Conservation (phyloP, 2,113 vertebrate species). For the Suncus etruscus region DNA sequence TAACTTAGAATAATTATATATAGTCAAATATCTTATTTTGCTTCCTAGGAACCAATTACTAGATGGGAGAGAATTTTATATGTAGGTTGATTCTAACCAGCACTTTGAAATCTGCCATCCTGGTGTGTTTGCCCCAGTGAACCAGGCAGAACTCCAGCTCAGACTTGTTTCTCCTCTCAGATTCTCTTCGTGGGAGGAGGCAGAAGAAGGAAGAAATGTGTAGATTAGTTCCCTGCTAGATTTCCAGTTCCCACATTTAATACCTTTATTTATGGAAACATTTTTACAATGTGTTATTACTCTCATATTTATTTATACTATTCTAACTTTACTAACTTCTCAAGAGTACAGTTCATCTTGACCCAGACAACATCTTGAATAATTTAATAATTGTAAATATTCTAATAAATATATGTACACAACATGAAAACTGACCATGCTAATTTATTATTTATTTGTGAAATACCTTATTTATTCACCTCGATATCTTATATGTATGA, state of each 20-base stretch:
- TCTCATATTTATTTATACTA: background rate
- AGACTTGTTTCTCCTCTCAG: background rate
- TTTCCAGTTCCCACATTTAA: background rate
- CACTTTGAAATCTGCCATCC: background rate
- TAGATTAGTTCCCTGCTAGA: background rate
- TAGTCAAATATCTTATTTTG: background rate
- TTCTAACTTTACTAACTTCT: background rate
- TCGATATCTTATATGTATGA: background rate
- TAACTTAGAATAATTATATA: background rate
- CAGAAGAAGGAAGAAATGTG: background rate
- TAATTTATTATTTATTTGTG: background rate
- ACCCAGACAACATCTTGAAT: background rate
- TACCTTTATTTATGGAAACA: conserved; percentile 25
- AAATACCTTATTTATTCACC: background rate
- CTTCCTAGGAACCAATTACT: background rate
- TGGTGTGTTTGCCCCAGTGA: background rate
- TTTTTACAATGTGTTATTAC: conserved; percentile 7
- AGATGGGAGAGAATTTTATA: background rate
- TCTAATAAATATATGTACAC: background rate
- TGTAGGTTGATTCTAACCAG: background rate
- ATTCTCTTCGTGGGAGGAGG: background rate
- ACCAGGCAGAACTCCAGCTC: background rate
- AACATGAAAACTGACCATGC: background rate
- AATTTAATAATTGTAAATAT: background rate
- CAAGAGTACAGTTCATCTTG: background rate